phyloP scores from a whole-genome alignment of 2,797 vertebrate genomes.

The Pipistrellus pipistrellus region DNA sequence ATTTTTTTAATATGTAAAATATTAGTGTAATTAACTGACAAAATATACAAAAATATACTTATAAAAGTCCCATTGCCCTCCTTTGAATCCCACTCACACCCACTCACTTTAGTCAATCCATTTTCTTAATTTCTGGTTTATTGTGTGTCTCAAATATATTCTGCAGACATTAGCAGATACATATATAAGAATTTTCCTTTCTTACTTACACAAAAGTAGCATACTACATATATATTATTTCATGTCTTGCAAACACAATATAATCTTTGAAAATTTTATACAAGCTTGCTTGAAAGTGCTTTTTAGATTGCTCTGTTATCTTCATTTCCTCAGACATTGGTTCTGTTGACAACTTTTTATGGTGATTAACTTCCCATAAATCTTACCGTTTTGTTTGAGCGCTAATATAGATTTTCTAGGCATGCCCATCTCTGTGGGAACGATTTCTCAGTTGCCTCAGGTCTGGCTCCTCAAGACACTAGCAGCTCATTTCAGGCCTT shows the following conservation, averaged over 20 bases:
- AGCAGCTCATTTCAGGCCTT: neutral
- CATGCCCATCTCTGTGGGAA: neutral
- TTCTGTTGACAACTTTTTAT: neutral
- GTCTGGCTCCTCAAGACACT: neutral
- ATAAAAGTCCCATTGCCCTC: neutral
- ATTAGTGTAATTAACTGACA: conserved; percentile 4
- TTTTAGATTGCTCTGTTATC: conserved; percentile 9
- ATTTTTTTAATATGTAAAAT: conserved; percentile 16
- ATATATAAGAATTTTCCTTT: neutral
- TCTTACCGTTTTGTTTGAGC: neutral
- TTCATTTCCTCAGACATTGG: conserved; percentile 29
- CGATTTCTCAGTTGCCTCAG: neutral
- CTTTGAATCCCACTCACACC: neutral
- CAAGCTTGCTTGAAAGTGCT: neutral
- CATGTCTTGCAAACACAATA: neutral
- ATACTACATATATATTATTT: neutral
- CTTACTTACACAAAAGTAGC: conserved; percentile 21
- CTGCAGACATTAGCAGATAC: neutral
- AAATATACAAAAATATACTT: conserved; percentile 27
- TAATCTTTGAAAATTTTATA: conserved; percentile 12
- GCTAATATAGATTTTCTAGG: conserved; percentile 11
- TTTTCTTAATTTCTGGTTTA: neutral
- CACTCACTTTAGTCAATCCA: neutral
- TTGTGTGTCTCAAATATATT: neutral
- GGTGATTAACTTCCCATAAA: neutral